Conservation (phyloP, 64 coral and sea anemone species). For the Pachyseris speciosa region DNA sequence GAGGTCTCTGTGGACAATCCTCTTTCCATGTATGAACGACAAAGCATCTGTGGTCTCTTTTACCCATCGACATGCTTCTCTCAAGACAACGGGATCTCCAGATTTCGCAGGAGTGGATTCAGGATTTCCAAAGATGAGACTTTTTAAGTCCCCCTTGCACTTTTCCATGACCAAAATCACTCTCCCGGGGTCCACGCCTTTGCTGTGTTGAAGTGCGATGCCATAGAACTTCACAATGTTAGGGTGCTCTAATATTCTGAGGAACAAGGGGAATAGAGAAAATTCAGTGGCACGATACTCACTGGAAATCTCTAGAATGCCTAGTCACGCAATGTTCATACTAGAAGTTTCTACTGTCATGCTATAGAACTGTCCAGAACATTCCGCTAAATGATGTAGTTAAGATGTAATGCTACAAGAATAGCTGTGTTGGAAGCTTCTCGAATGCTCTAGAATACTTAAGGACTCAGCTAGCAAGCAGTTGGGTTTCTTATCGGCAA, state of each 20-base stretch:
- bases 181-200: too few relatives aligned
- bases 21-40: background rate
- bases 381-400: too few relatives aligned
- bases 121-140: background rate
- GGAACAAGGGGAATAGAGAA: background rate
- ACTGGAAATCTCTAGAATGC: background rate
- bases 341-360: too few relatives aligned
- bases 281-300: background rate
- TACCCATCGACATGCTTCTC: background rate
- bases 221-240: background rate
- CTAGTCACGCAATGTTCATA: too few relatives aligned
- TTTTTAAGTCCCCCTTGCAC: slow-evolving; percentile 2
- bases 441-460: too few relatives aligned
- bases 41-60: background rate
- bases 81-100: background rate
- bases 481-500: too few relatives aligned
- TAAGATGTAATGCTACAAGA: too few relatives aligned
- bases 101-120: background rate
- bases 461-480: too few relatives aligned
- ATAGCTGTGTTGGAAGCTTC: too few relatives aligned
- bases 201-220: background rate
- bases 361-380: too few relatives aligned
- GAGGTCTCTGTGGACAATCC: slow-evolving; percentile 26
- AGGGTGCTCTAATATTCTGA: background rate
- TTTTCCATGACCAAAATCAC: slow-evolving; percentile 2